Conservation (phyloP, 2,797 vertebrate species). For the Sebastes baramenuke region DNA sequence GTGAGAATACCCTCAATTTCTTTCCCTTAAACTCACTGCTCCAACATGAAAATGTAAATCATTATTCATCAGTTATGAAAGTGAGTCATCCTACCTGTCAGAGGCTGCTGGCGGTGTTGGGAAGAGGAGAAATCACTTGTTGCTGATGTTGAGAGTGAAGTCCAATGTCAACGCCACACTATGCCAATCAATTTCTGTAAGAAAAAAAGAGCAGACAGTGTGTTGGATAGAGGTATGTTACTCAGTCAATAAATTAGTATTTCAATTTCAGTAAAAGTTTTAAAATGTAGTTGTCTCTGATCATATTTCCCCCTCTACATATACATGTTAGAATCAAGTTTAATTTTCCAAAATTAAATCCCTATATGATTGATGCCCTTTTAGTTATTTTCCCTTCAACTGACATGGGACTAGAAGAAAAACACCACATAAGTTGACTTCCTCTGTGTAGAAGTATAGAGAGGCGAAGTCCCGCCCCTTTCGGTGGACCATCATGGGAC, state of each 20-base stretch:
- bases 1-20: neutral
- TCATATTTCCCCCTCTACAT: neutral
- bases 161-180: neutral
- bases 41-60: too few species aligned
- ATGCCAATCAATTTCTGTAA: neutral
- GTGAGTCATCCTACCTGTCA: slow-evolving; percentile 54
- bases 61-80: neutral
- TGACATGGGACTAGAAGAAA: neutral
- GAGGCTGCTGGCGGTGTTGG: neutral
- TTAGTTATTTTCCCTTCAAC: too few species aligned
- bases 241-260: neutral
- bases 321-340: neutral
- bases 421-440: neutral
- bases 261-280: neutral
- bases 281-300: neutral
- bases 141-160: neutral
- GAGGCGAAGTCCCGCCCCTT: too few species aligned
- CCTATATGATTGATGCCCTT: too few species aligned
- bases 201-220: neutral
- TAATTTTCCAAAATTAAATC: too few species aligned
- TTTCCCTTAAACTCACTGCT: neutral
- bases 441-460: too few species aligned
- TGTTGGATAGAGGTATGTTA: neutral
- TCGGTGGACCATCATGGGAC: too few species aligned
- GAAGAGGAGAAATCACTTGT: slow-evolving; percentile 15